A percentile compares a stretch with the other conserved stretches of the same genome.
These are phyloP conservation scores for Chalcis sispes DNA, from an alignment of 2,888 invertebrate species.

Conservation along the genomic window DNA sequence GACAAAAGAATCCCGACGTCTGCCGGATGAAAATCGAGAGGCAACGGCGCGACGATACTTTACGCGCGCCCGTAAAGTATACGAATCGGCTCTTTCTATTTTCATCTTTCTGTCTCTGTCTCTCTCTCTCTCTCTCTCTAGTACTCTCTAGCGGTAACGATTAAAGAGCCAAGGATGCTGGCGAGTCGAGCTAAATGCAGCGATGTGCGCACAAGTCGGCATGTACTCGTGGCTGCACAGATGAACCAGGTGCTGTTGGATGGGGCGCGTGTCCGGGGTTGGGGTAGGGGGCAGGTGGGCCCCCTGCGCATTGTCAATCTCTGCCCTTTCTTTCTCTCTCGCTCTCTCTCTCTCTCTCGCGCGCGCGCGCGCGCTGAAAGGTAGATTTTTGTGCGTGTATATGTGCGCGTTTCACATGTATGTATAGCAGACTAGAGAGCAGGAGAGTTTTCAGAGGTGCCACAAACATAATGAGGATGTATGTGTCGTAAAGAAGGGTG, in stretches of 20 bases:
- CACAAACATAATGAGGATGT: constrained; percentile 71
- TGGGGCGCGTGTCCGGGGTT: constrained; percentile 73
- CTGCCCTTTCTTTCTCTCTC: constrained; percentile 66
- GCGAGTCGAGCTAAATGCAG: background rate
- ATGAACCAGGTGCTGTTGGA: constrained; percentile 63
- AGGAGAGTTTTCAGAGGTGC: constrained; percentile 62
- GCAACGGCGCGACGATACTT: constrained; percentile 28
- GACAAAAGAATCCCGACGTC: constrained; percentile 38
- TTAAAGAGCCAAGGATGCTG: constrained; percentile 55
- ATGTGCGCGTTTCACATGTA: constrained; percentile 29
- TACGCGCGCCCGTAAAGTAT: constrained; percentile 27
- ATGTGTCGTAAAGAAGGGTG: constrained; percentile 67
- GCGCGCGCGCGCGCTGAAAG: constrained; percentile 41
- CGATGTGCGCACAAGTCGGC: background rate
- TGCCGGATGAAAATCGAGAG: constrained; percentile 41
- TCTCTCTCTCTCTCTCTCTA: background rate
- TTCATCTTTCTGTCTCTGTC: too few species aligned
- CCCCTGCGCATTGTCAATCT: constrained; percentile 75
- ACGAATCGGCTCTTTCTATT: too few species aligned
- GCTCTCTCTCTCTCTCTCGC: constrained; percentile 53
- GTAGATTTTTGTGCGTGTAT: background rate
- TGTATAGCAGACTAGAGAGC: constrained; percentile 19
- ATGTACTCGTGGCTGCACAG: constrained; percentile 55
- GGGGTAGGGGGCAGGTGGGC: constrained; percentile 75
- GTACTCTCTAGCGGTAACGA: constrained; percentile 48